phyloP scores from a whole-genome alignment of 1,140 invertebrate species.

The Tetramorium alpestre region DNA sequence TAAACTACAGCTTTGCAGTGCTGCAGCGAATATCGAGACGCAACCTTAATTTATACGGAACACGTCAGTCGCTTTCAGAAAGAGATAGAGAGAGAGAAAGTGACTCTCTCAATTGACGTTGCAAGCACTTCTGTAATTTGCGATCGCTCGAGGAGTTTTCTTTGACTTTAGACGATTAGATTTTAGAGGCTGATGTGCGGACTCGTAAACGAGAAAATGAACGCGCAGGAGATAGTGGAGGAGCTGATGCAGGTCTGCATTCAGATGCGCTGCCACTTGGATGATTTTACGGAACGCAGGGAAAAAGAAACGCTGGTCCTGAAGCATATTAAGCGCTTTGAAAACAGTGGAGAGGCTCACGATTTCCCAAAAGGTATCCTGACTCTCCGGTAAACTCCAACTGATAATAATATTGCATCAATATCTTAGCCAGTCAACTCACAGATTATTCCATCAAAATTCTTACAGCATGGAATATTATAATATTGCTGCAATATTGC shows the following conservation, averaged over 20 bases:
- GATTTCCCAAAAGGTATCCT: conserved; percentile 82
- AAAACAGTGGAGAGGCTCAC: conserved; percentile 66
- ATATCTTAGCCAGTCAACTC: too few relatives aligned
- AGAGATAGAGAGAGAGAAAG: not conserved
- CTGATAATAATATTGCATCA: too few relatives aligned
- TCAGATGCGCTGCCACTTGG: conserved; percentile 73
- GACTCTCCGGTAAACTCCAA: too few relatives aligned
- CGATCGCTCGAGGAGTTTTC: not conserved
- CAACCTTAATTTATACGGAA: not conserved
- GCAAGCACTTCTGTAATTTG: not conserved
- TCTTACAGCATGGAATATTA: too few relatives aligned
- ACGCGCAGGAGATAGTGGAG: conserved; percentile 75
- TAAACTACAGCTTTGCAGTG: too few relatives aligned
- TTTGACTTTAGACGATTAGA: not conserved
- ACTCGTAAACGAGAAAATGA: conserved; percentile 78
- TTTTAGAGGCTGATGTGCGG: not conserved
- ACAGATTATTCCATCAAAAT: too few relatives aligned
- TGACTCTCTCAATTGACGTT: not conserved
- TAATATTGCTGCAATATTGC: too few relatives aligned
- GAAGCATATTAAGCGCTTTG: conserved; percentile 79
- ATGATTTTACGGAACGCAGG: conserved; percentile 57
- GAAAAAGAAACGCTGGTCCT: conserved; percentile 77
- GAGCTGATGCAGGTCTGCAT: conserved; percentile 80
- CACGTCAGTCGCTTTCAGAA: not conserved
- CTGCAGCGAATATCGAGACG: too few relatives aligned